Conservation (phyloP, 2,888 invertebrate genomes). For the Danaus chrysippus region DNA sequence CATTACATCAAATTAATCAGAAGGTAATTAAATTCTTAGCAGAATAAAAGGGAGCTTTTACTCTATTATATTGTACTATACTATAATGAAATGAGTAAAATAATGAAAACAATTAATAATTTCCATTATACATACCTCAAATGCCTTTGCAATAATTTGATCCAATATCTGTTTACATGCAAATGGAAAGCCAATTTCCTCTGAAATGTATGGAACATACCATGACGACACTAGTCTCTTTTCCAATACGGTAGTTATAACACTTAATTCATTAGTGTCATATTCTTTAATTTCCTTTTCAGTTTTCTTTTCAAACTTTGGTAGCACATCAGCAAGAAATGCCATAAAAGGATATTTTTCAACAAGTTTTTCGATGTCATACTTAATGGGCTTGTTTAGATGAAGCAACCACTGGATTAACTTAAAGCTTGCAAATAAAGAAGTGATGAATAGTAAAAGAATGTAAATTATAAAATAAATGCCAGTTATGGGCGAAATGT, state of each 20-base stretch:
- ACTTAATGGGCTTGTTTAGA: conserved; percentile 73
- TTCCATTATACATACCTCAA: conserved; percentile 53
- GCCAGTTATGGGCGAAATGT: conserved; percentile 64
- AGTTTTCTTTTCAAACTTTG: conserved; percentile 37
- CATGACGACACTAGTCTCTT: conserved; percentile 69
- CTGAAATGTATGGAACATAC: conserved; percentile 69
- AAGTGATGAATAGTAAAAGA: conserved; percentile 57
- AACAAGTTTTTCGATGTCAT: conserved; percentile 54
- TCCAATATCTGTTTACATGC: conserved; percentile 74
- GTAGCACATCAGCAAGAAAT: conserved; percentile 43
- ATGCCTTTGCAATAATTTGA: conserved; percentile 69
- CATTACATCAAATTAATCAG: background rate
- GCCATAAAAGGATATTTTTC: conserved; percentile 51
- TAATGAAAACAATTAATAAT: background rate
- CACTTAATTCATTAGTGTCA: conserved; percentile 68
- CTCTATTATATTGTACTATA: too few relatives aligned
- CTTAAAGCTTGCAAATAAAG: conserved; percentile 72
- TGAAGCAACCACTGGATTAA: conserved; percentile 75
- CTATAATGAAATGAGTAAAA: background rate
- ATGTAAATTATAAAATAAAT: conserved; percentile 68
- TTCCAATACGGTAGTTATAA: conserved; percentile 70
- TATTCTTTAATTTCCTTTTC: conserved; percentile 50
- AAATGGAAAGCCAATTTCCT: conserved; percentile 73
- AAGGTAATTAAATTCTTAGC: background rate
- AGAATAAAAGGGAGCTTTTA: too few relatives aligned